Evolutionary conservation across 2,797 vertebrate genomes (phyloP).

Genomic region (Steatocranus sp.): DNA sequence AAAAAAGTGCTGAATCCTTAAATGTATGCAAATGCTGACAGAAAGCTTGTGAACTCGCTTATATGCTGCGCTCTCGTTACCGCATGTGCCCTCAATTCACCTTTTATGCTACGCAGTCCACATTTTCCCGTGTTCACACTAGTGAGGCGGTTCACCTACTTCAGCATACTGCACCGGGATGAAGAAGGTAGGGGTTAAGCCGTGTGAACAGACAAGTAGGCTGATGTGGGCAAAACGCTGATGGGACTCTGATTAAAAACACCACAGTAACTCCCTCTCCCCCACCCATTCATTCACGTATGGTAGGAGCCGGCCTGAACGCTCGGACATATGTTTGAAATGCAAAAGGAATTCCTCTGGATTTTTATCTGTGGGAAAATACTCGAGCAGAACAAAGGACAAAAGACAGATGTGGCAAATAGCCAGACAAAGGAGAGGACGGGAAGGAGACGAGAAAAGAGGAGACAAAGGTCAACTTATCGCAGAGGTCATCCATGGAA

Average conservation of each 20-base stretch:
- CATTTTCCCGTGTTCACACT: constrained; percentile 14
- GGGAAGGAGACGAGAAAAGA: neutral
- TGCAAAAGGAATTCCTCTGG: constrained; percentile 40
- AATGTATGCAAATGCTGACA: constrained; percentile 35
- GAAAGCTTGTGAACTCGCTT: constrained; percentile 6
- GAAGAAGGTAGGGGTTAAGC: neutral
- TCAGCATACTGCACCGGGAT: neutral
- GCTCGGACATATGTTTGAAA: constrained; percentile 33
- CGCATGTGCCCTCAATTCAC: neutral
- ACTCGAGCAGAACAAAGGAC: constrained; percentile 41
- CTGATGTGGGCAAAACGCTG: constrained; percentile 2
- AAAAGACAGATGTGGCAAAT: constrained; percentile 63
- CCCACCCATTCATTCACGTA: neutral
- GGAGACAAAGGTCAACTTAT: constrained; percentile 30
- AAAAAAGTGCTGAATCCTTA: constrained; percentile 22
- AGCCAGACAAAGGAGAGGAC: constrained; percentile 17
- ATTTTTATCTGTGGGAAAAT: constrained; percentile 51
- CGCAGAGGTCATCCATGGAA: constrained; percentile 32
- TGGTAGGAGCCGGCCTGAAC: neutral
- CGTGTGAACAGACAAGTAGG: constrained; percentile 10
- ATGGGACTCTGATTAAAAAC: constrained; percentile 2
- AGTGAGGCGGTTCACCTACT: neutral
- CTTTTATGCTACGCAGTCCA: neutral
- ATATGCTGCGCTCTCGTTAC: neutral
- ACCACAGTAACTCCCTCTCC: constrained; percentile 15